Evolutionary conservation across 2,888 invertebrate species (phyloP).

Genomic region (Dusona sp.): DNA sequence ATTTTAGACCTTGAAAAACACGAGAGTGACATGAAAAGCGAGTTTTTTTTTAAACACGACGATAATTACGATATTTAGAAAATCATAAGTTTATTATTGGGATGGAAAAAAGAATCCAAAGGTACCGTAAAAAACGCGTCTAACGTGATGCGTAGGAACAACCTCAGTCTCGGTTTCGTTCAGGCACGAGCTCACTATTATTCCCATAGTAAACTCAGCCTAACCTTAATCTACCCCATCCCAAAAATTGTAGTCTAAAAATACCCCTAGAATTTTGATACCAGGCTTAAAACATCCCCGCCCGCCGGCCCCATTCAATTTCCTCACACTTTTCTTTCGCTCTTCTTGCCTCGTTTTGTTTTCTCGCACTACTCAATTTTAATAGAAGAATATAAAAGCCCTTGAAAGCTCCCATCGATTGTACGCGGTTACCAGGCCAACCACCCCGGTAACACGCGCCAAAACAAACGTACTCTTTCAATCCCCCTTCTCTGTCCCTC

Average conservation of each 20-base stretch:
- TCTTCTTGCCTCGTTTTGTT: neutral
- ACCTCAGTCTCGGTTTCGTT: constrained; percentile 83
- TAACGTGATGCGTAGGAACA: constrained; percentile 81
- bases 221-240: constrained; percentile 77
- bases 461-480: constrained; percentile 77
- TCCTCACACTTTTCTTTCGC: neutral
- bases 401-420: constrained; percentile 80
- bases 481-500: neutral
- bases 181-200: constrained; percentile 83
- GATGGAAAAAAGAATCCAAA: neutral
- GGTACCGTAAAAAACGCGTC: constrained; percentile 83
- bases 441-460: constrained; percentile 82
- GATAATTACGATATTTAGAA: neutral
- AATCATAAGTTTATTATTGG: neutral
- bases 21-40: neutral
- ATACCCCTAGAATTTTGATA: neutral
- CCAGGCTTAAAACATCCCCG: constrained; percentile 1
- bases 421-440: constrained; percentile 83
- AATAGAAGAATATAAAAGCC: constrained; percentile 37
- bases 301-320: neutral
- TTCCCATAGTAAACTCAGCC: constrained; percentile 82
- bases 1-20: constrained; percentile 95
- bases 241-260: constrained; percentile 61
- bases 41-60: neutral
- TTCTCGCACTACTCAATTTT: constrained; percentile 39